phyloP scores from a whole-genome alignment of 2,888 invertebrate species.

The Beris chalybata region DNA sequence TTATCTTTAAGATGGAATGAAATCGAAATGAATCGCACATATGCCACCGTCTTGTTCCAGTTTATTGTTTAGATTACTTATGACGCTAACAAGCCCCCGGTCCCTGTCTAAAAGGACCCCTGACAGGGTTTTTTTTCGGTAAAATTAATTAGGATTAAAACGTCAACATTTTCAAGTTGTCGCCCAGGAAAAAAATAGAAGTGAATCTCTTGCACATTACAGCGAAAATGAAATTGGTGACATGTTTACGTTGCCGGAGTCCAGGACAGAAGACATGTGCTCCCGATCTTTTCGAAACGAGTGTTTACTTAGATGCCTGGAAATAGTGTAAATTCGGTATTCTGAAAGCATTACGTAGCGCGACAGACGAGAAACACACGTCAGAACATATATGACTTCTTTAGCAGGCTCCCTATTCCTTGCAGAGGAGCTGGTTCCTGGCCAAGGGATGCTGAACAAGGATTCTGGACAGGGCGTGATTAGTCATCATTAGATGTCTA shows the following conservation, averaged over 20 bases:
- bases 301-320: conserved; percentile 20
- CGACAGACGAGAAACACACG: no score
- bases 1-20: background rate
- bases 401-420: no score
- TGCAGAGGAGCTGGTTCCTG: no score
- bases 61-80: no score
- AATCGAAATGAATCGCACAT: no score
- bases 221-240: conserved; percentile 17
- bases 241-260: conserved; percentile 16
- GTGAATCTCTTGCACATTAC: conserved; percentile 10
- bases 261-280: conserved; percentile 18
- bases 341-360: background rate
- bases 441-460: background rate
- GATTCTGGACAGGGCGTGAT: conserved; percentile 4
- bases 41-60: no score
- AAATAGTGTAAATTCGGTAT: conserved; percentile 6
- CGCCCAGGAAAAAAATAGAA: background rate
- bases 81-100: no score
- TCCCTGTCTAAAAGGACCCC: no score
- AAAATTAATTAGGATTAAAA: no score
- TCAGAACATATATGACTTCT: no score
- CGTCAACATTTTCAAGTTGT: background rate
- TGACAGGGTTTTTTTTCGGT: no score
- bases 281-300: conserved; percentile 17
- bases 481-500: conserved; percentile 22